Conservation (phyloP, 1,140 invertebrate genomes). For the Drosophila ironensis region DNA sequence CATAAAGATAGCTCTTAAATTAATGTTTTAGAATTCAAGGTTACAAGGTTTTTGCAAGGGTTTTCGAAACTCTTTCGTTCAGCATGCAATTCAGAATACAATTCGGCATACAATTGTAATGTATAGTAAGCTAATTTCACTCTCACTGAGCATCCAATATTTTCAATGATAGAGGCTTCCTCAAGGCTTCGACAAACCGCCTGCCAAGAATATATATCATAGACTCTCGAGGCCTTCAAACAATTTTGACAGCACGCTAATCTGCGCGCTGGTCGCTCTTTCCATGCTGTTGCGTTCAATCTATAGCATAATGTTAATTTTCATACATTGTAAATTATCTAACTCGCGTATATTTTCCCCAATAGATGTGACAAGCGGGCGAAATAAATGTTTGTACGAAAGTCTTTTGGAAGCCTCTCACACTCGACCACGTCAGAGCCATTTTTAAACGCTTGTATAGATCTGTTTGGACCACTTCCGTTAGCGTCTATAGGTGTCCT, state of each 20-base stretch:
- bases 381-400: constrained; percentile 30
- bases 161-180: constrained; percentile 14
- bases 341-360: constrained; percentile 37
- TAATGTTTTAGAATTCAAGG: too few species aligned
- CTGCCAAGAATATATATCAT: constrained; percentile 29
- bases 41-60: too few species aligned
- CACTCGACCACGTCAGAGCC: constrained; percentile 70
- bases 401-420: constrained; percentile 35
- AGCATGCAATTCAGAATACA: constrained; percentile 10
- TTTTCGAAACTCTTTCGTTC: neutral
- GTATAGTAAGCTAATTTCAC: constrained; percentile 22
- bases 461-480: constrained; percentile 72
- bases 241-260: constrained; percentile 61
- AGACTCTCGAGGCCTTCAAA: constrained; percentile 53
- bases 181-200: constrained; percentile 1
- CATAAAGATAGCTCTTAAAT: too few species aligned
- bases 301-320: constrained; percentile 40
- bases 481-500: constrained; percentile 44
- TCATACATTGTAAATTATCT: constrained; percentile 59
- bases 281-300: constrained; percentile 8
- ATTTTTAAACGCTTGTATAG: constrained; percentile 65
- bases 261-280: constrained; percentile 21
- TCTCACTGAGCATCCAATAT: constrained; percentile 10
- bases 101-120: neutral
- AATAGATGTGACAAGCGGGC: constrained; percentile 61